A percentile compares a stretch with the other conserved stretches of the same genome.
These are phyloP conservation scores for Eristalis tenax DNA, from an alignment of 2,888 invertebrate genomes.

Conservation along the genomic window DNA sequence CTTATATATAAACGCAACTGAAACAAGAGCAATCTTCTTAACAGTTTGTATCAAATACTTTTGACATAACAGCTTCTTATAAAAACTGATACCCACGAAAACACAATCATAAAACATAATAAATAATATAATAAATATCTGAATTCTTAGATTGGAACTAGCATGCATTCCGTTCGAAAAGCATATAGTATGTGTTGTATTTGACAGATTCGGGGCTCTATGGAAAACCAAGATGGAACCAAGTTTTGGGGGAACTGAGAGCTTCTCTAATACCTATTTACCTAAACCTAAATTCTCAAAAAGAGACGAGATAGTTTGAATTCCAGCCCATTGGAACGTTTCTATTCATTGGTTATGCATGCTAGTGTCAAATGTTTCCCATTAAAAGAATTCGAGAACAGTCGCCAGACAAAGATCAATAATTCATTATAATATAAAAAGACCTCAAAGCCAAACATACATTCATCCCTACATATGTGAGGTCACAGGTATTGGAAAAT, in stretches of 20 bases:
- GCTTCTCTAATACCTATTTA: no score
- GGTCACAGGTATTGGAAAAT: constrained; percentile 46
- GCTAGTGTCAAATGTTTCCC: background rate
- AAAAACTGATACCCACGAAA: constrained; percentile 21
- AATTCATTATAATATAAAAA: constrained; percentile 40
- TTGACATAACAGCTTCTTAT: constrained; percentile 17
- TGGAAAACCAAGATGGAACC: background rate
- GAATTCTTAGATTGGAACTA: background rate
- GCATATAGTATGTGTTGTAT: background rate
- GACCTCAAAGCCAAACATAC: constrained; percentile 20
- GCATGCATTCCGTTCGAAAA: background rate
- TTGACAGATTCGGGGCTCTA: background rate
- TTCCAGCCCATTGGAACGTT: background rate
- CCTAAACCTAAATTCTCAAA: constrained; percentile 33
- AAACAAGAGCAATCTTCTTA: background rate
- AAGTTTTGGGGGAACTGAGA: background rate
- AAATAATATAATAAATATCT: constrained; percentile 18
- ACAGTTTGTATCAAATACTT: background rate
- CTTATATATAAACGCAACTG: no score
- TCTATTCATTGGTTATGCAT: background rate
- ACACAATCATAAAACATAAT: constrained; percentile 6
- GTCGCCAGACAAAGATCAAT: constrained; percentile 16
- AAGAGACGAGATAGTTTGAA: constrained; percentile 22
- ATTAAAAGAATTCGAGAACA: constrained; percentile 4
- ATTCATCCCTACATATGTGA: constrained; percentile 28